Evolutionary conservation across 2,888 invertebrate genomes (phyloP).

Genomic region (Petrolisthes manimaculis): DNA sequence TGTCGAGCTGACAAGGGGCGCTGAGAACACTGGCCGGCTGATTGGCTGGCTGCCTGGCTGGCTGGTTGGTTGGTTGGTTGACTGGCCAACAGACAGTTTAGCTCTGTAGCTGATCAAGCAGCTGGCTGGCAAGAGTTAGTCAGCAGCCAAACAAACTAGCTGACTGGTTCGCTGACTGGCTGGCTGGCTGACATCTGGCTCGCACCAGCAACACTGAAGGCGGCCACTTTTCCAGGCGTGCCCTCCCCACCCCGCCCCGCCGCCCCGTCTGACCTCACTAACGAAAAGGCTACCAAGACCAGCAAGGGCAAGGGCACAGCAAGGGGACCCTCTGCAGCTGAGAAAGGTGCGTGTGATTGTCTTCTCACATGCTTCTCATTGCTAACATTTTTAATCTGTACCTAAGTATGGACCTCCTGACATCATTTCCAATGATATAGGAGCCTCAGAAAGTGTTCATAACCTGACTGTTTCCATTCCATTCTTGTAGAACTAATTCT

Average conservation of each 20-base stretch:
- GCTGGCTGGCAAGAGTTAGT: not conserved
- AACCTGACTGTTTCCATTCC: too few species aligned
- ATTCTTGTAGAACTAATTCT: too few species aligned
- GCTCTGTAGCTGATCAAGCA: not conserved
- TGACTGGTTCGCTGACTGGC: constrained; percentile 15
- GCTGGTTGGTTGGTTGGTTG: constrained; percentile 11
- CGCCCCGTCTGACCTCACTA: constrained; percentile 41
- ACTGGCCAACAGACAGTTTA: not conserved
- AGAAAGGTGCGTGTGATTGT: constrained; percentile 41
- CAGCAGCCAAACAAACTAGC: not conserved
- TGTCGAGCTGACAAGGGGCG: constrained; percentile 31
- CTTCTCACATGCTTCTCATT: too few species aligned
- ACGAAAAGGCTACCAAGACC: constrained; percentile 46
- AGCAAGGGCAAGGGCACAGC: constrained; percentile 49
- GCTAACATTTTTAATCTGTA: too few species aligned
- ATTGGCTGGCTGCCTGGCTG: not conserved
- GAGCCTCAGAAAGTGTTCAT: too few species aligned
- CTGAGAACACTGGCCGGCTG: not conserved
- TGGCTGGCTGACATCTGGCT: constrained; percentile 12
- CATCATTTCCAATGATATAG: too few species aligned
- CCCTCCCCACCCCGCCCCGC: constrained; percentile 41
- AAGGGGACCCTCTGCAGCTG: constrained; percentile 33
- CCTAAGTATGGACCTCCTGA: too few species aligned
- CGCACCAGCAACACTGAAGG: constrained; percentile 31
- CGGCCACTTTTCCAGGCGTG: constrained; percentile 55